These are phyloP conservation scores for Smittia sp. DNA, from an alignment of 2,888 invertebrate genomes.

Conservation along the genomic window DNA sequence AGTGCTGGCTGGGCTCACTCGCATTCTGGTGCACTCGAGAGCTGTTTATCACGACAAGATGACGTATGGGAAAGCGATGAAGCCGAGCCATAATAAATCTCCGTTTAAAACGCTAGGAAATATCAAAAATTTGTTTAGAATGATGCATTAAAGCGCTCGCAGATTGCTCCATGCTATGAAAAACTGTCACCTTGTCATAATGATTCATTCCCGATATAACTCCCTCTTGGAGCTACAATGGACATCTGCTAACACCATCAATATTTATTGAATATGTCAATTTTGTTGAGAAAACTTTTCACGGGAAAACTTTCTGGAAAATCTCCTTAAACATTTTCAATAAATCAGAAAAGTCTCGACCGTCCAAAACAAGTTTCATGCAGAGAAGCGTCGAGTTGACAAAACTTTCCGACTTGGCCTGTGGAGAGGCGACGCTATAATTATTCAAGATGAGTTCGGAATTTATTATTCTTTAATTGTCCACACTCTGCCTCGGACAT, in stretches of 20 bases:
- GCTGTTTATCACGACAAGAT: constrained; percentile 30
- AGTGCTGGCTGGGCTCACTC: background rate
- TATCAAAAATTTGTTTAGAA: constrained; percentile 23
- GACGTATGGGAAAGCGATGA: background rate
- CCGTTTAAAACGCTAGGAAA: constrained; percentile 11
- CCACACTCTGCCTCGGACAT: constrained; percentile 9
- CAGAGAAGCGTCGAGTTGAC: no score
- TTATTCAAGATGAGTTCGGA: constrained; percentile 1
- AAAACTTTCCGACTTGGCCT: no score
- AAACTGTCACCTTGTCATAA: constrained; percentile 35
- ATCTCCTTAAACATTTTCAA: constrained; percentile 31
- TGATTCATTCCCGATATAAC: constrained; percentile 29
- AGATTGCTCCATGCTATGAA: background rate
- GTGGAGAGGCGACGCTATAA: background rate
- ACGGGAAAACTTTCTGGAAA: background rate
- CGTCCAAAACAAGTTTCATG: no score
- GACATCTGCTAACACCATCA: constrained; percentile 41
- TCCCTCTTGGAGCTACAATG: constrained; percentile 14
- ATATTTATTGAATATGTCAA: constrained; percentile 40
- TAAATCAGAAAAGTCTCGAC: constrained; percentile 7
- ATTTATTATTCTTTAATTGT: constrained; percentile 28
- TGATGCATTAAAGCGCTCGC: constrained; percentile 28
- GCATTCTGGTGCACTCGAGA: constrained; percentile 9
- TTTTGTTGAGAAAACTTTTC: constrained; percentile 30
- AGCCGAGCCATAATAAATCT: constrained; percentile 36